These are phyloP conservation scores for Dolichotis patagonum DNA, from an alignment of 2,113 vertebrate genomes.

Conservation along the genomic window DNA sequence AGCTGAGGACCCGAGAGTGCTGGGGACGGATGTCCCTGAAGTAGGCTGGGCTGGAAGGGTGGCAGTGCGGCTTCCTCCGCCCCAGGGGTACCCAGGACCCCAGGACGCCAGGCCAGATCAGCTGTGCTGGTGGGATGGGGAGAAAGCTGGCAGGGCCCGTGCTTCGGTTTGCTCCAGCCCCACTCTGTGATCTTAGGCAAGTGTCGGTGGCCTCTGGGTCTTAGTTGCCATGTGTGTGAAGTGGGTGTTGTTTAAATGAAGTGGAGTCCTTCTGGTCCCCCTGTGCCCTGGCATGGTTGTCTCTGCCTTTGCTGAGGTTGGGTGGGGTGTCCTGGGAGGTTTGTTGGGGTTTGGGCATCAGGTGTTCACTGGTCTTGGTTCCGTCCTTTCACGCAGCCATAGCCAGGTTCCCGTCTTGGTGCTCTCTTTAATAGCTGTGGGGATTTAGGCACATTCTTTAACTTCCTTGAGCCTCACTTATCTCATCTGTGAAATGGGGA, in stretches of 20 bases:
- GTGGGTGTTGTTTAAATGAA: background rate
- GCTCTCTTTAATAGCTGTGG: background rate
- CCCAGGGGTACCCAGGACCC: background rate
- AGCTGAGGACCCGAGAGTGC: background rate
- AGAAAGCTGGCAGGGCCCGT: background rate
- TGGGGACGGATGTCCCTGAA: background rate
- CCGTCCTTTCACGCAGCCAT: background rate
- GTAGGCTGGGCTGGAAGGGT: background rate
- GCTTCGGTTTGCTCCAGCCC: background rate
- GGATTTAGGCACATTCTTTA: background rate
- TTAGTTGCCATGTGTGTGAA: background rate
- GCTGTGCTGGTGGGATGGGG: background rate
- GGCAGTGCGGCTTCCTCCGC: background rate
- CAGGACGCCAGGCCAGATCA: background rate
- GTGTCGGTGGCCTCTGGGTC: background rate
- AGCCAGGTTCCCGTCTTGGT: background rate
- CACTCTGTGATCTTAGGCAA: background rate
- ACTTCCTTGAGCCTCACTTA: background rate
- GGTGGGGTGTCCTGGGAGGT: background rate
- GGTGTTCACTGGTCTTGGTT: background rate
- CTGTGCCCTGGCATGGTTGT: background rate
- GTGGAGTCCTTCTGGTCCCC: background rate
- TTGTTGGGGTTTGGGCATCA: rapidly evolving
- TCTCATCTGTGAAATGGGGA: background rate
- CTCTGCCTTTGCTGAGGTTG: background rate